Base-by-base conservation (phyloP, 2,888 invertebrate species). In the Drosophila kanekoi region DNA sequence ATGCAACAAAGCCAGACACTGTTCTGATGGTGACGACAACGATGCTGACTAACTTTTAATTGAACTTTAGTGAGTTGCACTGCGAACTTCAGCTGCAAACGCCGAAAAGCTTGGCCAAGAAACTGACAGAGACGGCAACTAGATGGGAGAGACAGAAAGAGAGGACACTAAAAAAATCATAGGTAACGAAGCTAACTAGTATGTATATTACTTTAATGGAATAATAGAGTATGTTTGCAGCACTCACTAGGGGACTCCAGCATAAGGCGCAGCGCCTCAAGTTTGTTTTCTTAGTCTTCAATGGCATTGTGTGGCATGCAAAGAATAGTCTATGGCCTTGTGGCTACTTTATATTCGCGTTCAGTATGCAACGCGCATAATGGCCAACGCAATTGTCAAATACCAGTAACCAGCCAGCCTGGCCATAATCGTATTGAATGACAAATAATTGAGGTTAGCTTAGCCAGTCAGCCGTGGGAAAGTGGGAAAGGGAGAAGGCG, bases 401-500 rank as follows among this genome's bases (percentile, higher is more conserved):
- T 78, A 62, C 54, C 67, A 53, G 58, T 56, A 62, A 28, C 64
- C 56, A 64, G 45, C 43, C 23, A 23, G 48, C 59, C 51, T 49
- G 66, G 64, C 80, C 72, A 80, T 87, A 85, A 87, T 85, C 84
- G 78, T 77, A 87, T 87, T 87, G 87, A 82, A 87, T 82, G 85
- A 81, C 85, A 87, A 85, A 85, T 85, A 85, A 85, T 85, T 85
- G 85, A 82, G 85, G 85, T 85, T 85, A 87, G 85, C 84, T 85
- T 80, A 78, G 79, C 76, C 68, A 75, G 72, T 87, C 82, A 77
- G 67, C 72, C 69, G 72, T 37, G 33, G 32, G 28, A 20, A 32
- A 48, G 49, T 28, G 32, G 20, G 20, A 32, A 32, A 52, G 49
- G 33, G 32, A 28, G 16, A 32, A 52, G 49, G 16, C 57, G 49